phyloP scores from a whole-genome alignment of 2,888 invertebrate genomes.

The Tetrapedia diversipes region DNA sequence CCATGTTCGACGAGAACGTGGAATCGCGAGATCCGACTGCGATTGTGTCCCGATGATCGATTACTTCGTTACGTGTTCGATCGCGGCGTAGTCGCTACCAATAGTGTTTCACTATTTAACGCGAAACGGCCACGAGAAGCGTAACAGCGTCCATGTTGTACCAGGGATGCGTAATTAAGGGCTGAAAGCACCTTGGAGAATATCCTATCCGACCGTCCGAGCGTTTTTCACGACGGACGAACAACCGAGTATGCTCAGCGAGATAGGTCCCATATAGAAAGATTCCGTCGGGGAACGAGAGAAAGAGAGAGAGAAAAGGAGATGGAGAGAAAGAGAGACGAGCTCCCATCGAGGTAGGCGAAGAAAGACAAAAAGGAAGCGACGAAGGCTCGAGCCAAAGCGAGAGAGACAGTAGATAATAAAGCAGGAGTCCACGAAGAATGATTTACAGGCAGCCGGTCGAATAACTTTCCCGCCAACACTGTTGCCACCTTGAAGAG shows the following conservation, averaged over 20 bases:
- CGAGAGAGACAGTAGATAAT: constrained; percentile 71
- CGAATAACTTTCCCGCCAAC: constrained; percentile 80
- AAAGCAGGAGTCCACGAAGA: constrained; percentile 77
- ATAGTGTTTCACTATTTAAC: background rate
- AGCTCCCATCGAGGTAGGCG: constrained; percentile 42
- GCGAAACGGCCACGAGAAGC: background rate
- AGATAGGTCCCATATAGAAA: constrained; percentile 4
- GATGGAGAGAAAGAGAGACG: background rate
- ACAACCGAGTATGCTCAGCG: background rate
- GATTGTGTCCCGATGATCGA: constrained; percentile 58
- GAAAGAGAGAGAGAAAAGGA: background rate
- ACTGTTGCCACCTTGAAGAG: constrained; percentile 78
- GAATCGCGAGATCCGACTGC: constrained; percentile 38
- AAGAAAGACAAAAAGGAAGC: constrained; percentile 54
- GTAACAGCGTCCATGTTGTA: background rate
- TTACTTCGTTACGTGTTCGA: constrained; percentile 48
- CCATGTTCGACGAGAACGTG: constrained; percentile 33
- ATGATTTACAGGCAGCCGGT: constrained; percentile 79
- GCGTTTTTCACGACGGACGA: constrained; percentile 13
- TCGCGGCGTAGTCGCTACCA: constrained; percentile 20
- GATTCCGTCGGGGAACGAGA: background rate
- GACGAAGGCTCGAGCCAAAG: constrained; percentile 42
- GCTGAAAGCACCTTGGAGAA: background rate
- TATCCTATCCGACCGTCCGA: background rate
- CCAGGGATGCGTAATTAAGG: constrained; percentile 1